These are phyloP conservation scores for Mormyrus proboscirostris DNA, from an alignment of 2,797 vertebrate species.

Conservation along the genomic window DNA sequence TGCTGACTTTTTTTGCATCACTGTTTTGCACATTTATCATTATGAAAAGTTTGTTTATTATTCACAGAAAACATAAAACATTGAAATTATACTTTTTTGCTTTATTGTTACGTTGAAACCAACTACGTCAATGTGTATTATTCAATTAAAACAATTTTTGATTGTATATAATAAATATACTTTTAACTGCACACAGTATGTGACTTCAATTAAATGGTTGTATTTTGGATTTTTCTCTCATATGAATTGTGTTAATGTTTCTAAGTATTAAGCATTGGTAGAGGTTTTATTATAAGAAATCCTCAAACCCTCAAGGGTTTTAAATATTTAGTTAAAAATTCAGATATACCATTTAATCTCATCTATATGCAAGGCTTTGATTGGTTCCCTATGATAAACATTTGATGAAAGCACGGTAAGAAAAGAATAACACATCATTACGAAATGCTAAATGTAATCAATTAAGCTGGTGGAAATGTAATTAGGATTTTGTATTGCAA, in stretches of 20 bases:
- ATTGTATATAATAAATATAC: neutral
- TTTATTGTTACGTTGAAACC: neutral
- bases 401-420: neutral
- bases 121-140: neutral
- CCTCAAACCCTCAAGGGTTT: neutral
- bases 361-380: neutral
- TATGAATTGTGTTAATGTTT: neutral
- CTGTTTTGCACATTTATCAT: neutral
- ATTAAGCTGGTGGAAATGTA: conserved; percentile 1
- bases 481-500: conserved; percentile 11
- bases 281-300: neutral
- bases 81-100: neutral
- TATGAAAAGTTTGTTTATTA: neutral
- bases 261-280: neutral
- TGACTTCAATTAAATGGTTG: neutral
- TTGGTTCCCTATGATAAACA: neutral
- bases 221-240: neutral
- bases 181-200: neutral
- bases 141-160: neutral
- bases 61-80: neutral
- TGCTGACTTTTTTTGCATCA: neutral
- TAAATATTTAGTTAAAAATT: neutral
- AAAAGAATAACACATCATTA: neutral
- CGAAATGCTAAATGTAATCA: neutral
- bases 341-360: neutral